Evolutionary conservation across 2,113 vertebrate species (phyloP).

Genomic region (Poecilia latipinna): DNA sequence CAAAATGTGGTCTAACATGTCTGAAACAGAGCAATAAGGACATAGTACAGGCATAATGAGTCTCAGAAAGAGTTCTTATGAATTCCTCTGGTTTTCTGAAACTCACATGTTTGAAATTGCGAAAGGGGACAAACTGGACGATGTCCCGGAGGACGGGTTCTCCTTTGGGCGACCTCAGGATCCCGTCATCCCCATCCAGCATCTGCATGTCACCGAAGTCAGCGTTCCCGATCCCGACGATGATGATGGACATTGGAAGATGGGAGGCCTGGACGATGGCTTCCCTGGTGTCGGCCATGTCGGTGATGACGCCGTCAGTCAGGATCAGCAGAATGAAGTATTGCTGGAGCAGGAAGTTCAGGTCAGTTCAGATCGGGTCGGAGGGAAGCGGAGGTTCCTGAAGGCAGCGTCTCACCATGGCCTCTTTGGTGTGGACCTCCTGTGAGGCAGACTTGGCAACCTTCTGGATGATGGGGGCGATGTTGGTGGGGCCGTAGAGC

Average conservation of each 20-base stretch:
- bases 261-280: constrained; percentile 97
- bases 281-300: constrained; percentile 97
- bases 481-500: constrained; percentile 95
- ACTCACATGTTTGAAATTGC: constrained; percentile 97
- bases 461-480: constrained; percentile 97
- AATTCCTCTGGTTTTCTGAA: too few species aligned
- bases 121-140: constrained; percentile 97
- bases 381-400: not conserved
- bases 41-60: not conserved
- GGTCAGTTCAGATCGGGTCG: not conserved
- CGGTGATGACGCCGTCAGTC: constrained; percentile 96
- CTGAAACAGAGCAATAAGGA: too few species aligned
- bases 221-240: constrained; percentile 92
- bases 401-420: constrained; percentile 83
- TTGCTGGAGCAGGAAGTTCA: constrained; percentile 80
- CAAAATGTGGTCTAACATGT: too few species aligned
- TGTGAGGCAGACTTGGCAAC: constrained; percentile 93
- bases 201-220: constrained; percentile 99
- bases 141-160: constrained; percentile 95
- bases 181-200: constrained; percentile 93
- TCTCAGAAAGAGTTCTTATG: too few species aligned
- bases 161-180: constrained; percentile 91
- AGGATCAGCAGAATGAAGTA: constrained; percentile 98
- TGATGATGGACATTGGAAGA: constrained; percentile 98
- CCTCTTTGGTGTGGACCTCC: constrained; percentile 94